These are phyloP conservation scores for Harpalus rubripes DNA, from an alignment of 2,888 invertebrate species.

Conservation along the genomic window DNA sequence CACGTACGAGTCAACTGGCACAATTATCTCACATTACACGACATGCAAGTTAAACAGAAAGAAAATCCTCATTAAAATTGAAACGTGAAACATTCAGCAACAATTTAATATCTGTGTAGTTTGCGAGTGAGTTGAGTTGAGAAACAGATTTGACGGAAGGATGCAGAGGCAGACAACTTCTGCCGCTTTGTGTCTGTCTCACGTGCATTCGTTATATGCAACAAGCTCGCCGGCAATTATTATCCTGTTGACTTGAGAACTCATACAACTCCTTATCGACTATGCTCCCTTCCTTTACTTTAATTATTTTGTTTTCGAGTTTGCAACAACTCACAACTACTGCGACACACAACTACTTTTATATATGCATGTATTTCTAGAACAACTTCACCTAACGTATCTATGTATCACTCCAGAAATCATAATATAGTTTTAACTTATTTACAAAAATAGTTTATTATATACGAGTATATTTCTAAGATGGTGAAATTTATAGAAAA, in stretches of 20 bases:
- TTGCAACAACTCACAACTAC: no score
- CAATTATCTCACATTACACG: slow-evolving; percentile 23
- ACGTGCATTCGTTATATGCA: slow-evolving; percentile 39
- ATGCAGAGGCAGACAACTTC: slow-evolving; percentile 8
- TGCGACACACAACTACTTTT: no score
- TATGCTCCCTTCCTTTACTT: not conserved
- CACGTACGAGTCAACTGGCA: slow-evolving; percentile 12
- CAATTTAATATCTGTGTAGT: slow-evolving; percentile 54
- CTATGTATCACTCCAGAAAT: no score
- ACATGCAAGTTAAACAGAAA: slow-evolving; percentile 35
- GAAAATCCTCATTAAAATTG: slow-evolving; percentile 50
- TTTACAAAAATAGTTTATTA: no score
- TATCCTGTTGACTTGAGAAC: slow-evolving; percentile 62
- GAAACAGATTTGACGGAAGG: slow-evolving; percentile 52
- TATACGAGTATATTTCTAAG: no score
- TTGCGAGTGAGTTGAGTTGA: slow-evolving; percentile 38
- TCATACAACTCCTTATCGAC: slow-evolving; percentile 56
- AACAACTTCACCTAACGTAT: no score
- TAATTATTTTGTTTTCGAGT: no score
- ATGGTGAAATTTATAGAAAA: no score
- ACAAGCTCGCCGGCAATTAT: slow-evolving; percentile 38
- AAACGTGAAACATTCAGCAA: slow-evolving; percentile 41
- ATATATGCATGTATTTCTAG: no score
- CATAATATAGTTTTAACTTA: no score
- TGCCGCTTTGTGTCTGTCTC: slow-evolving; percentile 20